These are phyloP conservation scores for Galerucella pusilla DNA, from an alignment of 2,888 invertebrate genomes.

Conservation along the genomic window DNA sequence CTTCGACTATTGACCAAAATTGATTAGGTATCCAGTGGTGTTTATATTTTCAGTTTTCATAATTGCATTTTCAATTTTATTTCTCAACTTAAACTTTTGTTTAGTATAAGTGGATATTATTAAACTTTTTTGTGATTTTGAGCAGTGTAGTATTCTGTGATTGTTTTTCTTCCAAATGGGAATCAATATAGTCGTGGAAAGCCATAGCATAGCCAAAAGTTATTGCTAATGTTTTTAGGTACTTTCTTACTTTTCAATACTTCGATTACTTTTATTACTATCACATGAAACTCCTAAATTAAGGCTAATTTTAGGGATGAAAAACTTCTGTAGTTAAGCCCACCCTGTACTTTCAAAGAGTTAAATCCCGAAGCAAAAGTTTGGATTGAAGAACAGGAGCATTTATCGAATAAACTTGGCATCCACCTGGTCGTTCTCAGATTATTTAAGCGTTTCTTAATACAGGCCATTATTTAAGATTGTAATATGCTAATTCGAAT, in stretches of 20 bases:
- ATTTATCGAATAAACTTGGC: slow-evolving; percentile 64
- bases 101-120: too few species aligned
- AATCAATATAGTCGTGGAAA: too few species aligned
- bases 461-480: slow-evolving; percentile 66
- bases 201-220: too few species aligned
- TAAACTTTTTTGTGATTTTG: too few species aligned
- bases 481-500: slow-evolving; percentile 62
- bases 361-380: slow-evolving; percentile 25
- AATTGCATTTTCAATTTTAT: too few species aligned
- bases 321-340: background rate
- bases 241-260: background rate
- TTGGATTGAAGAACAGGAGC: slow-evolving; percentile 61
- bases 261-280: background rate
- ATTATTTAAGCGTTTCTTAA: slow-evolving; percentile 67
- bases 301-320: background rate
- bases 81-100: too few species aligned
- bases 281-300: background rate
- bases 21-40: too few species aligned
- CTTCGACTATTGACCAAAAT: too few species aligned
- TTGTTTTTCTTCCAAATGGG: too few species aligned
- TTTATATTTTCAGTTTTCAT: too few species aligned
- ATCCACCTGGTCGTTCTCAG: slow-evolving; percentile 66
- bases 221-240: too few species aligned
- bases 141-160: too few species aligned
- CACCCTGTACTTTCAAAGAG: slow-evolving; percentile 15